Base-by-base conservation (phyloP, 1,140 invertebrate species). In the Homarus americanus region DNA sequence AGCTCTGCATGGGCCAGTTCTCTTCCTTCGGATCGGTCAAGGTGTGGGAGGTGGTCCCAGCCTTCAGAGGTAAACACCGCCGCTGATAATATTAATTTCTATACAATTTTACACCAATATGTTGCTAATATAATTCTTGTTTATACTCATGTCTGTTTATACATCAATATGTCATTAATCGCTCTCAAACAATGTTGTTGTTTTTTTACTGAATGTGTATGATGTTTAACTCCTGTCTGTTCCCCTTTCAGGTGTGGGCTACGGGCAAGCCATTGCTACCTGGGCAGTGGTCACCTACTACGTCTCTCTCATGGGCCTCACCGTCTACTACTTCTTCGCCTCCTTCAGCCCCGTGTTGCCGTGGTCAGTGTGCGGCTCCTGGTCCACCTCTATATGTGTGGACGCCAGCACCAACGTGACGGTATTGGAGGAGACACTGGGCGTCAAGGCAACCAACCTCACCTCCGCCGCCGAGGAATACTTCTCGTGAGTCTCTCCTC, bases 311-410 rank as follows among this genome's bases (percentile, higher is more conserved):
- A 95, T 95, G 94, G 97, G 96, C 72, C 97, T 97, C 96, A 97
- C 97, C 69, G 96, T 97, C 58, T 96, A 96, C 94, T 98, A 97
- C 94, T 96, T 98, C 95, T 96, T 96, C 91, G 96, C 96, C 38
- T 97, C 97, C 92, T 93, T 93, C 87, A 94, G 94, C 58, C 95
- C 93, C 87, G 95, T 96, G 92, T 93, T 97, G 85, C 97, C 97
- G 0, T 98, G 97, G 97, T 96, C 96, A 93, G 96, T 96, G 91
- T 97, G 97, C 92, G 96, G 96, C 40, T 28, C 28, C 0, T 82
- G 76, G 82, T 24, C 82, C 0, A 12, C 41, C 0, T 0, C 7
- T 0, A 75, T 28, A 28, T 92, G 91, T 76, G 28, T 90, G 2
- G 82, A 75, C 32, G 66, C 28, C 10, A 82, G 32, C 44, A 66